Conservation (phyloP, 2,797 vertebrate genomes). For the Macropus fuliginosus region DNA sequence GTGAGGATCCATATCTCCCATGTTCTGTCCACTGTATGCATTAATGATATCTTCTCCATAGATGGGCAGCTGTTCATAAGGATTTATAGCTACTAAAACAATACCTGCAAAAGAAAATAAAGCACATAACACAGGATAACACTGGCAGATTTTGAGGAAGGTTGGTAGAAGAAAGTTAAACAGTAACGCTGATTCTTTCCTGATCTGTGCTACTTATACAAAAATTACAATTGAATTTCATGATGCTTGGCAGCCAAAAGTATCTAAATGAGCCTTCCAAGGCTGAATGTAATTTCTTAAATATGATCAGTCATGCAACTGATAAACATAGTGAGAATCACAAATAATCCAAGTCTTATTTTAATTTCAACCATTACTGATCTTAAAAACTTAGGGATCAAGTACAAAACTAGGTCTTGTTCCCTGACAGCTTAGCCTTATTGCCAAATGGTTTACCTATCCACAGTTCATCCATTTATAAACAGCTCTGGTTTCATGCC, state of each 20-base stretch:
- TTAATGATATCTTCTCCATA: slow-evolving; percentile 98
- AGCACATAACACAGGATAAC: slow-evolving; percentile 1
- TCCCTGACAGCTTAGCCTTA: slow-evolving; percentile 17
- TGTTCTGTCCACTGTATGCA: slow-evolving; percentile 98
- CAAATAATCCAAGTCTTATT: slow-evolving; percentile 16
- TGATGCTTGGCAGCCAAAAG: slow-evolving; percentile 7
- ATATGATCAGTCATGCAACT: background rate
- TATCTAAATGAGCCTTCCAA: background rate
- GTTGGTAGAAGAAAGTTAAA: background rate
- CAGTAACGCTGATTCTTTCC: background rate
- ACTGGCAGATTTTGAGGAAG: slow-evolving; percentile 9
- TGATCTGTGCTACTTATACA: background rate
- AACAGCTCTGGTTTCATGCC: background rate
- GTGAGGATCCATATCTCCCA: slow-evolving; percentile 99
- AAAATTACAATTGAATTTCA: background rate
- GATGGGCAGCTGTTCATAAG: slow-evolving; percentile 96
- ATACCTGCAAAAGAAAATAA: slow-evolving; percentile 89
- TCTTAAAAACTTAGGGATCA: slow-evolving; percentile 33
- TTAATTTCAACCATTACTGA: slow-evolving; percentile 36
- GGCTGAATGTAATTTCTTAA: background rate
- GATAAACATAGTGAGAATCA: slow-evolving; percentile 13
- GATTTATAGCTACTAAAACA: slow-evolving; percentile 98
- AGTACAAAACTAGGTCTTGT: slow-evolving; percentile 5
- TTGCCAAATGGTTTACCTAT: slow-evolving; percentile 33
- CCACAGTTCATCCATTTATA: slow-evolving; percentile 4